Conservation (phyloP, 2,888 invertebrate species). For the Ophonus ardosiacus region DNA sequence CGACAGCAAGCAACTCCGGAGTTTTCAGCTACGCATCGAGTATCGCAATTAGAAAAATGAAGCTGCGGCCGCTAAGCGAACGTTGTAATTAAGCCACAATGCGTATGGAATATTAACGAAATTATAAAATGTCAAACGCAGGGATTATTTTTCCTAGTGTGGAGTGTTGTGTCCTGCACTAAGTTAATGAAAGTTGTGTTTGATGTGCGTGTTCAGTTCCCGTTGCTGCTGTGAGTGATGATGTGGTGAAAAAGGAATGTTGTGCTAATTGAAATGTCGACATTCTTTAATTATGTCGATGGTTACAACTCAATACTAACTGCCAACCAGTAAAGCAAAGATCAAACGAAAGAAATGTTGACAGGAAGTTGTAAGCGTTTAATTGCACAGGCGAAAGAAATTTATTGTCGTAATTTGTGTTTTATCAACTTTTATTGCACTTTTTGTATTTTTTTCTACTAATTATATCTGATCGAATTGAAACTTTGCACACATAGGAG, state of each 20-base stretch:
- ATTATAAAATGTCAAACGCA: slow-evolving; percentile 28
- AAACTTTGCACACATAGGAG: no score
- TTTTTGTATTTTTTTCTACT: background rate
- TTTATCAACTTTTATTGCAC: background rate
- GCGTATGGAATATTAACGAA: slow-evolving; percentile 39
- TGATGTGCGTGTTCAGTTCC: slow-evolving; percentile 20
- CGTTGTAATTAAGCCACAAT: slow-evolving; percentile 9
- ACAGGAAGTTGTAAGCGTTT: background rate
- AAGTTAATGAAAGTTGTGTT: slow-evolving; percentile 43
- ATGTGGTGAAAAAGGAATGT: slow-evolving; percentile 37
- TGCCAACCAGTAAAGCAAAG: background rate
- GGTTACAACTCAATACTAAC: slow-evolving; percentile 6
- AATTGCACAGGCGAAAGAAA: background rate
- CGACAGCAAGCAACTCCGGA: background rate
- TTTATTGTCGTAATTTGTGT: background rate
- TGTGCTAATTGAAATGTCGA: slow-evolving; percentile 30
- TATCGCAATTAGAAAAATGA: slow-evolving; percentile 41
- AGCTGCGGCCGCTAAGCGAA: background rate
- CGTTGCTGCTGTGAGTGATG: slow-evolving; percentile 14
- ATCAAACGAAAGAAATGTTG: slow-evolving; percentile 7
- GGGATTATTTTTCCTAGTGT: slow-evolving; percentile 9
- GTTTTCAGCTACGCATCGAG: slow-evolving; percentile 9
- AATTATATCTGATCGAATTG: no score
- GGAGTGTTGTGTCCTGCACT: background rate
- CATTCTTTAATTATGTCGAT: slow-evolving; percentile 29